Base-by-base conservation (phyloP, 2,888 invertebrate species). In the Petrolisthes manimaculis region DNA sequence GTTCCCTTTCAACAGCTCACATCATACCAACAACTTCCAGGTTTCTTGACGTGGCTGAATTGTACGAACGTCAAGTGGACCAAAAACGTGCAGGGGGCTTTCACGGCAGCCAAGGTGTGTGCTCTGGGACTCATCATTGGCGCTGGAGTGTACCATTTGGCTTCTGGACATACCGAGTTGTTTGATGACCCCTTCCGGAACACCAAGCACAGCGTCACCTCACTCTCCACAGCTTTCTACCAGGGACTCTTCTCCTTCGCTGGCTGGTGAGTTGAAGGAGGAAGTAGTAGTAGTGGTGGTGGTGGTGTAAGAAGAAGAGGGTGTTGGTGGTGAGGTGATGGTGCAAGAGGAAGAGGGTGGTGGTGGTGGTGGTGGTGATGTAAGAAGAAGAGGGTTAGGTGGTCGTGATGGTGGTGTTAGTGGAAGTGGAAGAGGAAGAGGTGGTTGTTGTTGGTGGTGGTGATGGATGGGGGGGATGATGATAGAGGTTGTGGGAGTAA, bases 61-160 rank as follows among this genome's bases (percentile, higher is more conserved):
- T 98, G 98, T 93, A 97, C 96, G 93, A 97, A 98, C 93, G 99
- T 99, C 6, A 97, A 97, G 94, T 97, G 96, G 97, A 98, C 98
- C 75, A 97, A 98, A 1, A 95, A 97, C 90, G 96, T 99, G 0
- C 98, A 98, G 92, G 98, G 98, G 92, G 95, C 97, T 61, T 99
- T 98, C 93, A 98, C 98, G 0, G 96, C 96, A 12, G 97, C 98
- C 55, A 99, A 99, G 94, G 95, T 98, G 51, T 94, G 97, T 53
- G 98, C 98, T 0, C 94, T 98, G 71, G 92, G 96, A 82, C 95
- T 97, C 84, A 97, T 97, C 90, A 97, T 98, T 90, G 94, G 95
- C 79, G 96, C 97, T 82, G 98, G 98, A 83, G 92, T 96, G 24
- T 96, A 95, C 93, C 96, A 96, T 93, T 93, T 98, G 86, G 94